Conservation (phyloP, 2,797 vertebrate genomes). For the Sebastes nivosus region DNA sequence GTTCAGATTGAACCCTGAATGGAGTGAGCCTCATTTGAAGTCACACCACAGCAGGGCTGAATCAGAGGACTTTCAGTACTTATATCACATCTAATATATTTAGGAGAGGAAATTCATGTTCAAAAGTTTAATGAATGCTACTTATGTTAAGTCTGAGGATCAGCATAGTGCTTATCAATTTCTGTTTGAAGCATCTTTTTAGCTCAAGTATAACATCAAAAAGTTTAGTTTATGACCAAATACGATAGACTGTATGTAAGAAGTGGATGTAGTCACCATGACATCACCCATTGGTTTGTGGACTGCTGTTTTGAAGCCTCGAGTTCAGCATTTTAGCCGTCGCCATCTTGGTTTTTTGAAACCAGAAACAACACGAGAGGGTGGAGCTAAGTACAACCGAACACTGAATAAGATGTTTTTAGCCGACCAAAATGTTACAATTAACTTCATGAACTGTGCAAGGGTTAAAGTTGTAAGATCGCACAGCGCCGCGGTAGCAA, state of each 20-base stretch:
- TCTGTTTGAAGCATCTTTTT: not conserved
- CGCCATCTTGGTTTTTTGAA: no score
- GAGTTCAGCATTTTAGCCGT: fast-evolving
- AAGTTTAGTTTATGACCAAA: not conserved
- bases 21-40: not conserved
- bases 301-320: no score
- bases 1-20: not conserved
- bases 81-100: not conserved
- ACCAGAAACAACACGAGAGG: no score
- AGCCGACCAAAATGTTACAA: no score
- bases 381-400: no score
- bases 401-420: no score
- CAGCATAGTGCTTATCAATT: not conserved
- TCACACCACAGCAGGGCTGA: not conserved
- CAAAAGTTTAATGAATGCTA: not conserved
- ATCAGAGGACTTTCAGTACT: not conserved
- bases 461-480: no score
- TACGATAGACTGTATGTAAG: not conserved
- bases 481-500: no score
- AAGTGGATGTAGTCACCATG: fast-evolving
- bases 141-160: not conserved
- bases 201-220: not conserved
- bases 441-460: no score
- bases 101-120: not conserved
- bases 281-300: no score